A percentile compares a stretch with the other conserved stretches of the same genome.
Conservation (phyloP, 2,113 vertebrate species). For the Oreocharis arfaki region DNA sequence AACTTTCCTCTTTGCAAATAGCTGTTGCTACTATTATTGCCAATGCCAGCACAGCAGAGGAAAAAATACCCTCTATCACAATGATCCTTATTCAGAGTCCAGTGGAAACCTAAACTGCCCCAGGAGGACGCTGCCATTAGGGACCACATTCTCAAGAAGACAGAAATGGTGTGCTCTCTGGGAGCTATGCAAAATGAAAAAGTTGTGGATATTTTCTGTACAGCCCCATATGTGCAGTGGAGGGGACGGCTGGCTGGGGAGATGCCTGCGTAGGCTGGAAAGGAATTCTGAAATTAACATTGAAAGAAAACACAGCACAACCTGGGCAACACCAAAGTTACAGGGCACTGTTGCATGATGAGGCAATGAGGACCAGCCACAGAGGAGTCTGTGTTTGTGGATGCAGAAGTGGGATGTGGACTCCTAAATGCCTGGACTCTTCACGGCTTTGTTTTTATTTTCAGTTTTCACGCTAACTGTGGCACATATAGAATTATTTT, state of each 20-base stretch:
- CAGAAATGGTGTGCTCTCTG: background rate
- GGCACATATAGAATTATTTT: constrained; percentile 45
- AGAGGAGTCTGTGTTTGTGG: background rate
- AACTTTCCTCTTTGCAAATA: background rate
- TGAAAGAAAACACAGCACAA: background rate
- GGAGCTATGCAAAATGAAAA: background rate
- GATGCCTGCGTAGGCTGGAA: background rate
- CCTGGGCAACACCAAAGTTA: background rate
- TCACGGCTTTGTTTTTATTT: constrained; percentile 31
- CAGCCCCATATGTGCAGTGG: background rate
- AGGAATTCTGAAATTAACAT: background rate
- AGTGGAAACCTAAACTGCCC: background rate
- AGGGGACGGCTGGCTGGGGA: background rate
- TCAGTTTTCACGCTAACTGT: constrained; percentile 20
- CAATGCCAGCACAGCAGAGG: background rate
- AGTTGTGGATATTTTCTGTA: background rate
- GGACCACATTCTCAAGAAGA: background rate
- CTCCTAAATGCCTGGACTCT: background rate
- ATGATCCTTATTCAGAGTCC: background rate
- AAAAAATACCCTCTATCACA: background rate
- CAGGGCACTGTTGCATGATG: background rate
- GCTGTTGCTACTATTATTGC: background rate
- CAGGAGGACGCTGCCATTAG: background rate
- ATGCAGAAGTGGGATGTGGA: background rate
- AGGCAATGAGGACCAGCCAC: background rate